These are phyloP conservation scores for Anarsia innoxiella DNA, from an alignment of 2,888 invertebrate species.

Conservation along the genomic window DNA sequence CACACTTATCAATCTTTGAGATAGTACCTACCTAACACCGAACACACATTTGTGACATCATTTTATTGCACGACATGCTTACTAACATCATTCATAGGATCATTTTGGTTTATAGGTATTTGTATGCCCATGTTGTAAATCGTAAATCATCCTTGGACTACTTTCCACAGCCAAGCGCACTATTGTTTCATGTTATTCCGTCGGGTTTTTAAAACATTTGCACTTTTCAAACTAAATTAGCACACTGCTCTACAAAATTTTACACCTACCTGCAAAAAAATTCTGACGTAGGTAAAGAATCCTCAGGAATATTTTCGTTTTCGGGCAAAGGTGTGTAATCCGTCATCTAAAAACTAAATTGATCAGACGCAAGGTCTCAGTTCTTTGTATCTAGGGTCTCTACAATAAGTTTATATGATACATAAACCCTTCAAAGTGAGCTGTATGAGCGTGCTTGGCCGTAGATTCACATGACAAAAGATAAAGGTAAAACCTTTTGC, in stretches of 20 bases:
- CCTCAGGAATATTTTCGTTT: too few relatives aligned
- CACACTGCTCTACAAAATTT: too few relatives aligned
- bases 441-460: not conserved
- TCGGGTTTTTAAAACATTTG: too few relatives aligned
- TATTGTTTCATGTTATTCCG: too few relatives aligned
- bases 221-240: too few relatives aligned
- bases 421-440: conserved; percentile 1
- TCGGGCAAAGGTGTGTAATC: not conserved
- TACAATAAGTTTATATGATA: conserved; percentile 7
- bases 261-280: too few relatives aligned
- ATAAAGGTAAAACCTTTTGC: conserved; percentile 6
- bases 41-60: conserved; percentile 5
- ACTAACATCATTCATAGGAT: too few relatives aligned
- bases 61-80: too few relatives aligned
- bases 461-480: conserved; percentile 5
- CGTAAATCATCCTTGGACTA: conserved; percentile 27
- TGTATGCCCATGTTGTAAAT: conserved; percentile 8
- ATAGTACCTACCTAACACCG: conserved; percentile 16
- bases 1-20: conserved; percentile 19
- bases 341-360: not conserved
- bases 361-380: not conserved
- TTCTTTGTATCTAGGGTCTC: conserved; percentile 3
- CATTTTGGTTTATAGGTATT: too few relatives aligned
- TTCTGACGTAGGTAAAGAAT: too few relatives aligned
- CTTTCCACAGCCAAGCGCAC: conserved; percentile 5